Evolutionary conservation across 1,140 invertebrate species (phyloP), one percentile per base, ranked within the genome.

Genomic region (Dufourea novaeangliae): DNA sequence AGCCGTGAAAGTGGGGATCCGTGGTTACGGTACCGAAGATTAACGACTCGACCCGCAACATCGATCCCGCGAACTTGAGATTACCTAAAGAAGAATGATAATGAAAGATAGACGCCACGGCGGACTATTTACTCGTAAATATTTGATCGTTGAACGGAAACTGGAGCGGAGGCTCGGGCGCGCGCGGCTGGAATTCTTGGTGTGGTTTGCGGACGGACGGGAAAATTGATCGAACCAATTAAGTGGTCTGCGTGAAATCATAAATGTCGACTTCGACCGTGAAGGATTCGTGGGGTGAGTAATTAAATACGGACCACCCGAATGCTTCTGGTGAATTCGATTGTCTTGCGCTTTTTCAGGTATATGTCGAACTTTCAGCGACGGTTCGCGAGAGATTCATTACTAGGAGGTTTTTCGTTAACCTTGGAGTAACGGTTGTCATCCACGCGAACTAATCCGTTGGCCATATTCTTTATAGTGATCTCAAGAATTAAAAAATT

Each of bases 51-150:
- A 10, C 20, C 1, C 29, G 54, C 54, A n/a, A n/a, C 54, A 78
- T 83, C 68, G 79, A 83, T 82, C 79, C 66, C 29, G 27, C 44
- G 5, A 50, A 72, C 63, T 63, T 41, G 37, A 29, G 80, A 76
- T 78, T 50, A 44, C 50, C 77, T 27, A 27, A 73, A 64, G 73
- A 82, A 74, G 69, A 71, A 74, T 64, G 57, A 83, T 83, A 78
- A 82, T 46, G 50, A 82, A 73, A 73, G 70, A 82, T 63, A 34
- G 50, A 78, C 44, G 27, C 39, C 14, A 20, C 25, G 12, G 27
- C 29, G 3, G n/a, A 46, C 57, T 67, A 61, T 78, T 80, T 81
- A 59, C 61, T 46, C 46, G 80, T 77, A 80, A 80, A 82, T 32
- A 74, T 32, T 54, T 25, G 46, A 37, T 22, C 32, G 25, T 14